Conservation (phyloP, 2,113 vertebrate genomes). For the Scytalopus superciliaris region DNA sequence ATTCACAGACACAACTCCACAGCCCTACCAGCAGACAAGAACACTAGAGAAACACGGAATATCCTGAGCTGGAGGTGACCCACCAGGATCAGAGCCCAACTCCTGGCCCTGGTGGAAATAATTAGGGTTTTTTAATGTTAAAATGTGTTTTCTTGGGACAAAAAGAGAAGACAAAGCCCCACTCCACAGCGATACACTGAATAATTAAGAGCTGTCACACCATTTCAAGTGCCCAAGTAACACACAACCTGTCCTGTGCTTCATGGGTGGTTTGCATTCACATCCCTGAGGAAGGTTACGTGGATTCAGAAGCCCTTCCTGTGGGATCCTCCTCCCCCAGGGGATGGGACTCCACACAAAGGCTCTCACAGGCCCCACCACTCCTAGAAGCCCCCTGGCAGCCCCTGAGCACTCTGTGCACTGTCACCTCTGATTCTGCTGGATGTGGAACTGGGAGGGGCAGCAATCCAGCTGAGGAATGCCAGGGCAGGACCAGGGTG, state of each 20-base stretch:
- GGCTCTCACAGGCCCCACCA: neutral
- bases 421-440: neutral
- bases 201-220: neutral
- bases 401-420: neutral
- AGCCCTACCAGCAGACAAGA: neutral
- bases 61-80: neutral
- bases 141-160: neutral
- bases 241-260: slow-evolving; percentile 21
- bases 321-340: neutral
- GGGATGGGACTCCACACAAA: neutral
- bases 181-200: neutral
- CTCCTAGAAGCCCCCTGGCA: neutral
- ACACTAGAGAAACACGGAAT: neutral
- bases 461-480: slow-evolving; percentile 33
- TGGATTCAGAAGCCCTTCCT: slow-evolving; percentile 1
- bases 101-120: neutral
- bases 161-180: neutral
- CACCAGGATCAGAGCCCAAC: neutral
- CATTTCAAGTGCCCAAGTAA: neutral
- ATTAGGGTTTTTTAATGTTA: neutral
- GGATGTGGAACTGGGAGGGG: neutral
- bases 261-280: neutral
- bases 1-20: neutral
- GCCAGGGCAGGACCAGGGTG: neutral
- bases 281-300: slow-evolving; percentile 8